Evolutionary conservation across 2,797 vertebrate species (phyloP), one percentile per base, ranked within the genome.

Genomic region (Austrolebias charrua): DNA sequence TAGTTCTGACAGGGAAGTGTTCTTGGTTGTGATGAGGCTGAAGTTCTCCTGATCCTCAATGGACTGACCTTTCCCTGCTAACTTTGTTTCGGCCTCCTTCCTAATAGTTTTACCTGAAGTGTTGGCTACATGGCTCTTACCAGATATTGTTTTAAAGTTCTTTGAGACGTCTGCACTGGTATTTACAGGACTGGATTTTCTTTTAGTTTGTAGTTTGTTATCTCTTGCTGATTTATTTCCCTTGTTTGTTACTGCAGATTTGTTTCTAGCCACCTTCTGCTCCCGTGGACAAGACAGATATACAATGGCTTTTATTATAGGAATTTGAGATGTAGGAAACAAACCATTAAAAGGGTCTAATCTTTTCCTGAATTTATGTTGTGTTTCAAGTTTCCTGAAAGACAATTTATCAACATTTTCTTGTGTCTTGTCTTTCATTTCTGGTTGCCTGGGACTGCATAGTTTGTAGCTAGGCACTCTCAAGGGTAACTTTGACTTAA

Each of bases 401-500:
- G 18, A 29, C 33, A 72, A 75, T 86, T 72, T 92, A 59, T 60
- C 1, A 69, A 82, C 83, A 75, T 85, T 88, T 83, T 90, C 88
- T 86, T 88, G 92, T 55, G 38, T 75, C 86, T 89, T 93, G 69
- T 87, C 84, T 82, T 83, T 90, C 77, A 75, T 73, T 55, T 45
- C 9, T 60, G 82, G 82, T 54, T 51, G 87, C 81, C 63, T 92
- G 78, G 91, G 91, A 81, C 81, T 92, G 86, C 89, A 84, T 87
- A 79, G 86, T 86, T 92, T 90, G 89, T 76, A 89, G 70, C 86
- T 83, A 82, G 88, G 86, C 60, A 91, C 91, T 87, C 95, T 95
- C 82, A 98, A 75, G 43, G 97, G 98, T 90, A 99, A 92, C 85
- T 93, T 96, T 82, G 97, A 98, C 80, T 94, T 96, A 89, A 84